phyloP scores from a whole-genome alignment of 1,140 invertebrate genomes.

The Neotoxoptera formosana region DNA sequence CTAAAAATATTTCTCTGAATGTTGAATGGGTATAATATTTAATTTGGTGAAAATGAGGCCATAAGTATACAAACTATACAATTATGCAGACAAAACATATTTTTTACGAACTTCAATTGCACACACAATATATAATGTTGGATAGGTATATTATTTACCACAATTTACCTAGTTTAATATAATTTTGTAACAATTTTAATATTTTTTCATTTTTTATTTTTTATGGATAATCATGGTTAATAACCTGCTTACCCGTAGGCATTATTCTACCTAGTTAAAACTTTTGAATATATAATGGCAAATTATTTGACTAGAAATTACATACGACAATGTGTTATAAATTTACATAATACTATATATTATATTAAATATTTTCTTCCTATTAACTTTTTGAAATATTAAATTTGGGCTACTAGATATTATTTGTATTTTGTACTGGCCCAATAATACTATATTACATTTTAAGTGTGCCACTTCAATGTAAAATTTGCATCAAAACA shows the following conservation, averaged over 20 bases:
- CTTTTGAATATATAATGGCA: not conserved
- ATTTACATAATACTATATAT: not conserved
- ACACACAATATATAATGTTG: not conserved
- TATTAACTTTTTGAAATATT: not conserved
- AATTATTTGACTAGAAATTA: constrained; percentile 9
- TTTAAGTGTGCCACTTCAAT: not conserved
- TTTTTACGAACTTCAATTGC: not conserved
- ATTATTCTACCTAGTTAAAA: not conserved
- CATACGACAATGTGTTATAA: not conserved
- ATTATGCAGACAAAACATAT: not conserved
- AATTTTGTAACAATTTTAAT: not conserved
- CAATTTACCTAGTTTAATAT: not conserved
- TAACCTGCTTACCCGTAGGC: not conserved
- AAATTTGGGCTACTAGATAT: not conserved
- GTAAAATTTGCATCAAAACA: not conserved
- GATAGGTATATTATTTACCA: not conserved
- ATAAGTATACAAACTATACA: not conserved
- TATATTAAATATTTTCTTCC: not conserved
- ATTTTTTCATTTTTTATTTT: not conserved
- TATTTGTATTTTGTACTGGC: not conserved
- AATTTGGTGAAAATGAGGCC: not conserved
- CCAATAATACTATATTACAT: not conserved
- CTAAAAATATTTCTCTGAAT: not conserved
- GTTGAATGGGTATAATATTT: not conserved
- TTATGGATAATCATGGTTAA: not conserved